These are phyloP conservation scores for Ischnus inquisitorius DNA, from an alignment of 2,888 invertebrate species.

Conservation along the genomic window DNA sequence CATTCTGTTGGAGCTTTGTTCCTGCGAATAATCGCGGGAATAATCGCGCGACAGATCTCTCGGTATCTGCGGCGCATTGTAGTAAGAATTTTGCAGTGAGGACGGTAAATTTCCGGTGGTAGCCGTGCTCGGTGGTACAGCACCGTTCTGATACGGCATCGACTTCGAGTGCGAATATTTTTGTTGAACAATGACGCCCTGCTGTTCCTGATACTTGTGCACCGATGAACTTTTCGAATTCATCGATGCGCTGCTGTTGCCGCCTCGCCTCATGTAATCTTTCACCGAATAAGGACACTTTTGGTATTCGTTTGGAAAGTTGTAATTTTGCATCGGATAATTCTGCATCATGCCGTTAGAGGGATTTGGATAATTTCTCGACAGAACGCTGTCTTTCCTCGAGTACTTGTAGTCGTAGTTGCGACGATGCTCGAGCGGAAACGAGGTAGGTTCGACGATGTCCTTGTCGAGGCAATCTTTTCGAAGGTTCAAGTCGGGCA, in stretches of 20 bases:
- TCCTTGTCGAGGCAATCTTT: constrained; percentile 79
- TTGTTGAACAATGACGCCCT: constrained; percentile 62
- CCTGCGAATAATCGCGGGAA: constrained; percentile 74
- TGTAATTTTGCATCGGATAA: constrained; percentile 80
- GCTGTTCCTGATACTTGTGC: constrained; percentile 70
- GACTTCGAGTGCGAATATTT: constrained; percentile 74
- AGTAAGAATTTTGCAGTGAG: constrained; percentile 70
- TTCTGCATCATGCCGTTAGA: constrained; percentile 71
- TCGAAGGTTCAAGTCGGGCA: constrained; percentile 75
- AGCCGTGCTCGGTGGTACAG: constrained; percentile 72
- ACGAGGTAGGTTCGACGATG: constrained; percentile 43
- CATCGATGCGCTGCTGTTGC: constrained; percentile 29
- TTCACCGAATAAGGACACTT: constrained; percentile 80
- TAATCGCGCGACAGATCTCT: constrained; percentile 76
- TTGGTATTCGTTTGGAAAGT: constrained; percentile 78
- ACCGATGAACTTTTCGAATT: constrained; percentile 60
- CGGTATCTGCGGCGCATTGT: constrained; percentile 71
- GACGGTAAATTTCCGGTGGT: constrained; percentile 67
- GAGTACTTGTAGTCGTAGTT: constrained; percentile 78
- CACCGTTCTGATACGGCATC: constrained; percentile 73
- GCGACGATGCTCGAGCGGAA: constrained; percentile 48
- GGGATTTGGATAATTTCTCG: constrained; percentile 74
- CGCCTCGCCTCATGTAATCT: constrained; percentile 74
- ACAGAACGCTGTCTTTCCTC: constrained; percentile 74
- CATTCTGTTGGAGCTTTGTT: constrained; percentile 71